Percentiles rank a stretch among this genome's conserved stretches.
Conservation (phyloP, 2,113 vertebrate species). For the Pseudorectes ferrugineus region DNA sequence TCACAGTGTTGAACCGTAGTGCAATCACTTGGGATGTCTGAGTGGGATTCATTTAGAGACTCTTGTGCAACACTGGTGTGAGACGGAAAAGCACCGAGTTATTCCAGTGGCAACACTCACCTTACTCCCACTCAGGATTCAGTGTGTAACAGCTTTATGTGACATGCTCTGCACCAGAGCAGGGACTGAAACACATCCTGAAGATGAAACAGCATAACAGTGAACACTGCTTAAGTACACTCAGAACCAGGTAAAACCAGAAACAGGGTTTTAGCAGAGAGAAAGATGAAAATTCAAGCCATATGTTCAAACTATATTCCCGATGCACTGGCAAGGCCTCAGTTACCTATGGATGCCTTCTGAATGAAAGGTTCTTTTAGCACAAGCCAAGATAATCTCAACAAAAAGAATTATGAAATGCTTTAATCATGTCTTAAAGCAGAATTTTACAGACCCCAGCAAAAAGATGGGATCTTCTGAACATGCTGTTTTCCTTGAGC, state of each 20-base stretch:
- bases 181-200: not conserved
- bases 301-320: not conserved
- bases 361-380: not conserved
- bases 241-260: not conserved
- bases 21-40: not conserved
- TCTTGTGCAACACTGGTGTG: not conserved
- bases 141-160: not conserved
- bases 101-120: not conserved
- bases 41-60: not conserved
- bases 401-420: not conserved
- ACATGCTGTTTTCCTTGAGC: not conserved
- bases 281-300: not conserved
- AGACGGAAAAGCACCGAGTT: not conserved
- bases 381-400: not conserved
- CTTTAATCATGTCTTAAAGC: not conserved
- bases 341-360: not conserved
- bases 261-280: not conserved
- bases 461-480: not conserved
- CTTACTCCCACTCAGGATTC: not conserved
- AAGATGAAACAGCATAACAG: not conserved
- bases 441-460: not conserved
- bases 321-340: not conserved
- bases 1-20: fast-evolving
- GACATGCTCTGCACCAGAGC: not conserved
- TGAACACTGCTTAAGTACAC: fast-evolving